These are phyloP conservation scores for Sphaeridia pumilis DNA, from an alignment of 2,888 invertebrate species.

Conservation along the genomic window DNA sequence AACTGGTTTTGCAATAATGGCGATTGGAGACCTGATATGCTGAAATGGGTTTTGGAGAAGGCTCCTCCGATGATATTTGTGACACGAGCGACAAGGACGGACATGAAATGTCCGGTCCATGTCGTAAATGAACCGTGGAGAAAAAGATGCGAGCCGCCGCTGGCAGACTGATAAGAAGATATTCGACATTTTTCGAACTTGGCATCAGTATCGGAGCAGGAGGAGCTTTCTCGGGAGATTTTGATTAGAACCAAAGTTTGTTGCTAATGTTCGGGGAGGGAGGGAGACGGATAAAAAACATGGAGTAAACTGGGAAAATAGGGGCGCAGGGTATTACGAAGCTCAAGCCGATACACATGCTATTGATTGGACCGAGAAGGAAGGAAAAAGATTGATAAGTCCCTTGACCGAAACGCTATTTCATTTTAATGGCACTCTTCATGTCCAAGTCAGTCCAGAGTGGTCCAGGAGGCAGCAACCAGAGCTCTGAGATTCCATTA, in stretches of 20 bases:
- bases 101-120: no score
- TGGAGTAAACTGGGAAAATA: neutral
- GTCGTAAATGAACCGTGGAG: no score
- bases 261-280: conserved; percentile 1
- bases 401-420: conserved; percentile 40
- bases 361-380: conserved; percentile 8
- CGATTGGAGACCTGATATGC: no score
- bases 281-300: conserved; percentile 1
- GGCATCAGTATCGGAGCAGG: no score
- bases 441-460: no score
- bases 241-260: neutral
- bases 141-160: no score
- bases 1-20: neutral
- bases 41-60: no score
- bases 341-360: no score
- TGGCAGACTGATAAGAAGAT: no score
- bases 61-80: no score
- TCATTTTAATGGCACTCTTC: conserved; percentile 47
- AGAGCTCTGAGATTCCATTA: conserved; percentile 48
- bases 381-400: conserved; percentile 32
- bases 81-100: no score
- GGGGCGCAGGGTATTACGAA: neutral
- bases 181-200: no score
- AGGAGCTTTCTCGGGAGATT: neutral
- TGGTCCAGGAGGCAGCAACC: conserved; percentile 15